These are phyloP conservation scores for Drosophila buzzatii DNA, from an alignment of 2,888 invertebrate species.

Conservation along the genomic window DNA sequence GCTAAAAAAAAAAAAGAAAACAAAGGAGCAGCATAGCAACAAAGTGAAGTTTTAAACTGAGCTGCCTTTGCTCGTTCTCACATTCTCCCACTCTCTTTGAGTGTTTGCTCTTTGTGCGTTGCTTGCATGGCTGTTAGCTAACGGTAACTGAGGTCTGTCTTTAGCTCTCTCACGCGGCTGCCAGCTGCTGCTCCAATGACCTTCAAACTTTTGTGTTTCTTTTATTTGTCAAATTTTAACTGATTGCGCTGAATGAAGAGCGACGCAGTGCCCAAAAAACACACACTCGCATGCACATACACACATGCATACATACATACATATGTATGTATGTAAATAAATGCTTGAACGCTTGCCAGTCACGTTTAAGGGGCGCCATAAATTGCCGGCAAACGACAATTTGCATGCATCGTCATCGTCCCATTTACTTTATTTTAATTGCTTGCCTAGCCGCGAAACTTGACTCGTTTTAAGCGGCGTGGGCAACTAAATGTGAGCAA, in stretches of 20 bases:
- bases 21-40: conserved; percentile 19
- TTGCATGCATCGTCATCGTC: conserved; percentile 69
- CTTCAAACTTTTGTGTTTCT: conserved; percentile 63
- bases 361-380: conserved; percentile 77
- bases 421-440: conserved; percentile 70
- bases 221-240: conserved; percentile 11
- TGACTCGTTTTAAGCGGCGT: conserved; percentile 44
- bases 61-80: conserved; percentile 1
- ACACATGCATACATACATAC: background rate
- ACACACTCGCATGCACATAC: background rate
- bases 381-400: conserved; percentile 68
- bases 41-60: conserved; percentile 23
- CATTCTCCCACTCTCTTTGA: background rate
- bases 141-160: conserved; percentile 54
- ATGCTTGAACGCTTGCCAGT: conserved; percentile 64
- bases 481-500: conserved; percentile 30
- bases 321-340: conserved; percentile 5
- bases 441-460: conserved; percentile 45
- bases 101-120: background rate
- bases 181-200: conserved; percentile 58
- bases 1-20: background rate
- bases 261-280: conserved; percentile 38
- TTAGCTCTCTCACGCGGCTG: conserved; percentile 30
- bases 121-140: conserved; percentile 27
- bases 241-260: conserved; percentile 40